Percentiles rank a stretch among this genome's conserved stretches.
Evolutionary conservation across 2,797 vertebrate genomes (phyloP).

Genomic region (Serranus cabrilla): DNA sequence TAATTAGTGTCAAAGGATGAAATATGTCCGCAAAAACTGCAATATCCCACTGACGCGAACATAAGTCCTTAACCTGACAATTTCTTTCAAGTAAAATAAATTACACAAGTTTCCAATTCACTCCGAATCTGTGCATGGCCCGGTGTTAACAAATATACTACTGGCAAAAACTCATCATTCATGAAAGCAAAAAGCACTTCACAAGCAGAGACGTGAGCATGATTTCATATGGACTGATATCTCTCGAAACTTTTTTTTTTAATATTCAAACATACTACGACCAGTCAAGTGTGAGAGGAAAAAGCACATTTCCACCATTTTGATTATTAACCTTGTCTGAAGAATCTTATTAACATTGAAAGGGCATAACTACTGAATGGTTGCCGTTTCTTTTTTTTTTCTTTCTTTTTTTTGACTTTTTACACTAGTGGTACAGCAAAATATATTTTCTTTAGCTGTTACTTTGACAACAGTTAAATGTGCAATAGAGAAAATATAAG

Average conservation of each 20-base stretch:
- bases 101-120: constrained; percentile 89
- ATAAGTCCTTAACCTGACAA: constrained; percentile 74
- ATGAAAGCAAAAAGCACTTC: constrained; percentile 92
- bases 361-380: constrained; percentile 80
- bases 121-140: constrained; percentile 91
- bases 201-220: constrained; percentile 91
- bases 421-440: constrained; percentile 99
- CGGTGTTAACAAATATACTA: constrained; percentile 90
- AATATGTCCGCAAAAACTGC: constrained; percentile 75
- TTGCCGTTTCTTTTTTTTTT: constrained; percentile 84
- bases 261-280: constrained; percentile 91
- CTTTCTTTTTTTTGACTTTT: constrained; percentile 82
- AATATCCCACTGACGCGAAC: constrained; percentile 67
- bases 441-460: constrained; percentile 99
- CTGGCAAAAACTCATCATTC: constrained; percentile 87
- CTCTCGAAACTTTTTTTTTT: constrained; percentile 71
- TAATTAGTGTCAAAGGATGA: constrained; percentile 84
- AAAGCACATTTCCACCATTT: constrained; percentile 88
- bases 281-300: constrained; percentile 92
- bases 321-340: constrained; percentile 92
- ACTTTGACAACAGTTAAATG: constrained; percentile 98
- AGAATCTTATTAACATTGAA: constrained; percentile 89
- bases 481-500: constrained; percentile 99
- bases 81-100: constrained; percentile 89
- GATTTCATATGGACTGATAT: constrained; percentile 83